Base-by-base conservation (phyloP, 1,140 invertebrate genomes). In the Aphis gossypii region DNA sequence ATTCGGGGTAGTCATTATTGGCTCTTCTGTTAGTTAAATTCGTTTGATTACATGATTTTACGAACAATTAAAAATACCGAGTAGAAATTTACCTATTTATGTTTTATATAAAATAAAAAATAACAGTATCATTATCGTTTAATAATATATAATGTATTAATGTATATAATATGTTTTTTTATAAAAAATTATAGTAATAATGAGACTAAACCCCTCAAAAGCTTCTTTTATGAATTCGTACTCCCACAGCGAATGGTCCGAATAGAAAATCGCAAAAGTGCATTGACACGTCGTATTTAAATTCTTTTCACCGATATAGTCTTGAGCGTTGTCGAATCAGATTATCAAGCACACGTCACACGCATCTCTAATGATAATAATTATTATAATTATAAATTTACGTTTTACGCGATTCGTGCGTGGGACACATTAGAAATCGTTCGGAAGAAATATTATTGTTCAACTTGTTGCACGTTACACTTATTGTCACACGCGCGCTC, bases 341-440 rank as follows among this genome's bases (percentile, higher is more conserved):
- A 76, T 76, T 76, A n/a, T 76, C 30, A 35, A 76, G n/a, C 60
- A 68, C 11, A n/a, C 60, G 60, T 68, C 30, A 68, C 60, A 76
- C 30, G 8, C 60, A 76, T 76, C 30, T 18, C 60, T 76, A n/a
- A 76, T 7, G 60, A 76, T 23, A n/a, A 76, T 76, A 76, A 76
- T 76, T 76, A 76, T 76, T 76, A 76, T 68, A 68, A n/a, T n/a
- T 76, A 76, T 76, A 20, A n/a, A 76, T 20, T n/a, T 18, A 76
- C 60, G 14, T n/a, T 14, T 76, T n/a, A 76, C 60, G n/a, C 14
- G 30, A n/a, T n/a, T 76, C 60, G 60, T 76, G 60, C 60, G 60
- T 76, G 60, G 60, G 60, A 76, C 60, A 76, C 60, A 76, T 76
- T 76, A 76, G 60, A 76, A 76, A 76, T 76, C 60, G 11, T n/a